Base-by-base conservation (phyloP, 2,797 vertebrate species). In the Emydoidea blandingii region DNA sequence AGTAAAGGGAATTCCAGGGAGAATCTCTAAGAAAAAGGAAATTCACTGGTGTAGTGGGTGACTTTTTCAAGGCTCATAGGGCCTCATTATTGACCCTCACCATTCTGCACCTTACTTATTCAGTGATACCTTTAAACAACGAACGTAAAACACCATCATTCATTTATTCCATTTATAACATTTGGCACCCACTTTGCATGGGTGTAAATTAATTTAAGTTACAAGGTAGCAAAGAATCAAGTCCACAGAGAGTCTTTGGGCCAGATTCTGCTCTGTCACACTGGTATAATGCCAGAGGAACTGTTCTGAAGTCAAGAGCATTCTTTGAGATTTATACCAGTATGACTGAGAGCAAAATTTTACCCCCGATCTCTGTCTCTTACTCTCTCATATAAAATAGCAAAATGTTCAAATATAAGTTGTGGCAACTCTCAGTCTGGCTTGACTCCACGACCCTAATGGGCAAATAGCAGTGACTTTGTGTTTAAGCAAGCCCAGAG, bases 401-500 rank as follows among this genome's bases (percentile, higher is more conserved):
- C 74, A 47, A 47, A 76, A 37, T 56, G 29, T 81, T 56, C 79
- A 81, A 56, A 81, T 56, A 81, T 11, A 81, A 56, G 41, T 41
- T 27, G 12, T 21, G 41, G 54, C 54, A 34, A 21, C 9, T 59
- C 50, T 59, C 9, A 29, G 25, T 82, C 54, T 15, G 57, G 37
- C 27, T 59, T 34, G 5, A 11, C 29, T 44, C 27, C 81, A 57
- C 6, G 27, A 47, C 25, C 54, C 41, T 81, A 81, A 29, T 44
- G 53, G 50, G 80, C 53, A 29, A 81, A 41, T 18, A 37, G 25
- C 53, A 27, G 23, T 56, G 25, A n/a, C 37, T 56, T 23, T 81
- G 21, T 81, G 59, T 41, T 29, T 90, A 52, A 88, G 74, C n/a
- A 88, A 93, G 54, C 41, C 57, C 85, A 12, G 25, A 86, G 29